A percentile compares a stretch with the other conserved stretches of the same genome.
Conservation (phyloP, 2,797 vertebrate species). For the Sternotherus odoratus region DNA sequence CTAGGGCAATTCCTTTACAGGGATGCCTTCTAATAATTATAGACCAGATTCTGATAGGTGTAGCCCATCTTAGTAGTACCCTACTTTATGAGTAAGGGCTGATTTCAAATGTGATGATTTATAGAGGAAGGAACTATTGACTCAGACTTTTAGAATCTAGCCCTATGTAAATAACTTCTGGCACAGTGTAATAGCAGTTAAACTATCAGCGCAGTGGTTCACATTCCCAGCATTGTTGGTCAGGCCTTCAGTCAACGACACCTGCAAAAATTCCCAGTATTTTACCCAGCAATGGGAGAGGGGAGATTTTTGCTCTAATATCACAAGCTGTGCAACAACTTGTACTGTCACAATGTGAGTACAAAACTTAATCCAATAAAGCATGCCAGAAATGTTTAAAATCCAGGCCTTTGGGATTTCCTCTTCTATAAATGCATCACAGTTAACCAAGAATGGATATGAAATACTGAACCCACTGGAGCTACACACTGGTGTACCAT, state of each 20-base stretch:
- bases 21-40: background rate
- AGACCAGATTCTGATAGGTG: background rate
- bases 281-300: background rate
- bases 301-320: constrained; percentile 30
- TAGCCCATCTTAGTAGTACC: background rate
- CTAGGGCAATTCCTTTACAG: constrained; percentile 1
- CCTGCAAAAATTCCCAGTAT: background rate
- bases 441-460: background rate
- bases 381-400: constrained; percentile 36
- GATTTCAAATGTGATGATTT: background rate
- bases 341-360: constrained; percentile 16
- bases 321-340: constrained; percentile 30
- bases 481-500: background rate
- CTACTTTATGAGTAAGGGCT: background rate
- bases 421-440: background rate
- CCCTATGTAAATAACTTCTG: background rate
- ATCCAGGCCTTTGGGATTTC: constrained; percentile 30
- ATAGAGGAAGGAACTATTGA: background rate
- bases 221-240: background rate
- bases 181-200: background rate
- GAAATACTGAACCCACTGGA: background rate
- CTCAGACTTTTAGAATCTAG: background rate
- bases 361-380: constrained; percentile 40
- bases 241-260: background rate
- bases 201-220: background rate